Conservation (phyloP, 2,888 invertebrate genomes). For the Lithosia quadra region DNA sequence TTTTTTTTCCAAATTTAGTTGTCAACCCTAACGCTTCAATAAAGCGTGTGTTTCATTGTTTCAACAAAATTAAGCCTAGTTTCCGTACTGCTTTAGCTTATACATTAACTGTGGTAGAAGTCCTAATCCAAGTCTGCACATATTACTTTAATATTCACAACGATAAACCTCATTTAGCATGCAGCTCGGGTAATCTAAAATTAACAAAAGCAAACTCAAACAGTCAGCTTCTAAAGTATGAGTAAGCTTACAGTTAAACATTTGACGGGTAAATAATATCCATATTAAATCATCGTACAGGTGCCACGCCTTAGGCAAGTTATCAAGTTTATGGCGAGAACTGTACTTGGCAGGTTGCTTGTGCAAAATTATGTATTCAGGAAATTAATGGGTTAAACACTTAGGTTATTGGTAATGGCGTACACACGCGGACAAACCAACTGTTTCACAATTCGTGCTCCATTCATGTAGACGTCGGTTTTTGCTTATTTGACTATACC, state of each 20-base stretch:
- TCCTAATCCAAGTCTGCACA: neutral
- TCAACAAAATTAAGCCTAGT: no score
- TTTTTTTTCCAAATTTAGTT: no score
- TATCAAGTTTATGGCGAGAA: constrained; percentile 12
- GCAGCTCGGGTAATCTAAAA: constrained; percentile 14
- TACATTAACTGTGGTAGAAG: no score
- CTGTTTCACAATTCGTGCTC: no score
- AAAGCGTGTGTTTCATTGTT: no score
- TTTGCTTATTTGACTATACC: no score
- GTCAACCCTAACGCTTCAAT: no score
- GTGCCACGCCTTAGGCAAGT: constrained; percentile 15
- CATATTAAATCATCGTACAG: constrained; percentile 25
- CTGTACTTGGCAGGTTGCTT: constrained; percentile 13
- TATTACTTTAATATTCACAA: constrained; percentile 3
- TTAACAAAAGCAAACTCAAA: constrained; percentile 20
- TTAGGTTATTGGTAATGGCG: neutral
- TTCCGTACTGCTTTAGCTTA: no score
- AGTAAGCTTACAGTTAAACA: constrained; percentile 15
- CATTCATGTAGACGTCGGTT: no score
- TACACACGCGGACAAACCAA: neutral
- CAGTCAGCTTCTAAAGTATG: constrained; percentile 6
- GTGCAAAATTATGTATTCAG: constrained; percentile 10
- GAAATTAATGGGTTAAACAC: constrained; percentile 1
- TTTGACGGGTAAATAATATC: constrained; percentile 21
- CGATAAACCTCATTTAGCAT: constrained; percentile 20